Evolutionary conservation across 1,140 invertebrate genomes (phyloP), one percentile per base, ranked within the genome.

Genomic region (Colletes gigas): DNA sequence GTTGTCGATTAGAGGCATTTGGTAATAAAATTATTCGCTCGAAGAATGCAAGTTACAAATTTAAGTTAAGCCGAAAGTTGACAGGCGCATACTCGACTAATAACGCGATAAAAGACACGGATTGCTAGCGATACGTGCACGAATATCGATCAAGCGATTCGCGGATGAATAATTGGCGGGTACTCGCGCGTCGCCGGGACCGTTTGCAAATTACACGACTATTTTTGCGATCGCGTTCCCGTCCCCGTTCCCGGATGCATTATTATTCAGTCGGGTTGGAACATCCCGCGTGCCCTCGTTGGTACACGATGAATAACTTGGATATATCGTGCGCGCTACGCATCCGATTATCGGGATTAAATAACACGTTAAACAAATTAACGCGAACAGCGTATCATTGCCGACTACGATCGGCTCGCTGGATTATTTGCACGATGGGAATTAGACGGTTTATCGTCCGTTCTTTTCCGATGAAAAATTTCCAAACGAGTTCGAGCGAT

Each of bases 81-180:
- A 30, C 30, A 30, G 30, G 30, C 30, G 30, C 30, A 30, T 30
- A 2, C 30, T 30, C 30, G 30, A 30, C 30, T 30, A 30, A 30
- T 30, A 30, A 30, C 2, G 30, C 30, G 30, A 30, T 30, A 30
- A 30, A 30, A 30, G 30, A 30, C 30, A 30, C 30, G 30, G 30
- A 2, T 30, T 30, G 30, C 30, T 30, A 30, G 30, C 30, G 30
- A 30, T 30, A 30, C 30, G 30, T 30, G 2, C 30, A 75, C 44
- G 30, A 21, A 19, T 14, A 14, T n/a, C 44, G 19, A 10, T 19
- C n/a, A 15, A 47, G 6, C 52, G 44, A 57, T n/a, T 59, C 17
- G 17, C 30, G 10, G 65, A 39, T 50, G 75, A 69, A 77, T 69
- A 77, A 77, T 69, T 77, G 21, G 19, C 63, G 12, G 15, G 10